Conservation (phyloP, 2,888 invertebrate species). For the Meteorus cinctellus region DNA sequence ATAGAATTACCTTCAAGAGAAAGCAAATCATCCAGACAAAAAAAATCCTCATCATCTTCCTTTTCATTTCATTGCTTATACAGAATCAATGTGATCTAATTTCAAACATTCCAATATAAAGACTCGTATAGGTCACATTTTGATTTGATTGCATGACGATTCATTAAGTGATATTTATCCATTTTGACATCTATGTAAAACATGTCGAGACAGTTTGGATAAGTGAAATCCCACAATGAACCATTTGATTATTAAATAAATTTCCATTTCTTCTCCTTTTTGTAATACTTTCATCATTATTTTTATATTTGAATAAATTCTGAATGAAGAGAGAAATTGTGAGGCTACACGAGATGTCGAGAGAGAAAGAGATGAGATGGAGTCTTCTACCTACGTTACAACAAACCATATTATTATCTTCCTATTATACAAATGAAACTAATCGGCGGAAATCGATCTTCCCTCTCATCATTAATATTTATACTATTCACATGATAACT, state of each 20-base stretch:
- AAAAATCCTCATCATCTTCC: no score
- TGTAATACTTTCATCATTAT: no score
- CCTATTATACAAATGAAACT: conserved; percentile 24
- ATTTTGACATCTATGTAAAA: no score
- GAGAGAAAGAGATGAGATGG: neutral
- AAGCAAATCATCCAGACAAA: no score
- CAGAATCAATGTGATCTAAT: neutral
- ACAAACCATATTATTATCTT: conserved; percentile 34
- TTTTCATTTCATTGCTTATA: no score
- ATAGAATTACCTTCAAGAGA: no score
- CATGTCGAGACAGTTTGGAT: no score
- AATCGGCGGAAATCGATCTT: conserved; percentile 45
- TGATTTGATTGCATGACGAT: neutral
- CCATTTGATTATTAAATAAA: no score
- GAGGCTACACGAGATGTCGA: neutral
- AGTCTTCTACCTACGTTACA: conserved; percentile 26
- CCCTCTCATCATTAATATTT: conserved; percentile 43
- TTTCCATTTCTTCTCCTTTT: no score
- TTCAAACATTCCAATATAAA: neutral
- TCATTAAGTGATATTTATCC: no score
- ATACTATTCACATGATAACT: conserved; percentile 36
- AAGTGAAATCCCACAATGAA: no score
- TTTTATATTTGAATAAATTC: no score
- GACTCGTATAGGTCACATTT: neutral
- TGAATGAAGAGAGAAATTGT: neutral